phyloP scores from a whole-genome alignment of 2,113 vertebrate species.

The Amblyopsis rosae region DNA sequence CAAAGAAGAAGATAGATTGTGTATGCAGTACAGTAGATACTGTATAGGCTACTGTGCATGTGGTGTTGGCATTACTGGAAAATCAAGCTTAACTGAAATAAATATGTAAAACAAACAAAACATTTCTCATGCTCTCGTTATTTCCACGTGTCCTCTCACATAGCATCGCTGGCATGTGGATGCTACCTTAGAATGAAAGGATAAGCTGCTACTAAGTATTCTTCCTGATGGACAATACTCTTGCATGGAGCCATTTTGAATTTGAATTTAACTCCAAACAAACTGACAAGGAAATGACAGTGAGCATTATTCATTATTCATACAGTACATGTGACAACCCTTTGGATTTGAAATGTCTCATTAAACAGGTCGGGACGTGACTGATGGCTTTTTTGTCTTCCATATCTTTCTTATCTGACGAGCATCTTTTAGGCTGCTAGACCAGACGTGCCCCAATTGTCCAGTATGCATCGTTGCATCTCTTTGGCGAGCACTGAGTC shows the following conservation, averaged over 20 bases:
- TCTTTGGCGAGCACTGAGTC: constrained; percentile 44
- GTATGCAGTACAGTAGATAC: background rate
- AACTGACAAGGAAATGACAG: constrained; percentile 33
- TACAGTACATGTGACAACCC: constrained; percentile 51
- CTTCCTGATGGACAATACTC: background rate
- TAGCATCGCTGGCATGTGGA: constrained; percentile 1
- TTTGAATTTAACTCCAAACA: constrained; percentile 42
- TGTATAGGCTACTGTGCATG: background rate
- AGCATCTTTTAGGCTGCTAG: constrained; percentile 45
- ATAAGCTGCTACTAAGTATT: no score
- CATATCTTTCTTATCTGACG: constrained; percentile 53
- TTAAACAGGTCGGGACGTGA: constrained; percentile 66
- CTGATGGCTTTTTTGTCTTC: constrained; percentile 56
- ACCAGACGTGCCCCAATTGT: constrained; percentile 54
- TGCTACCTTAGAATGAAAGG: background rate
- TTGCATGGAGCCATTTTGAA: constrained; percentile 6
- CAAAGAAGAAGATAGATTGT: constrained; percentile 30
- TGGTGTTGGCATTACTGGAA: constrained; percentile 26
- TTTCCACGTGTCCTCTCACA: constrained; percentile 33
- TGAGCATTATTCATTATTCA: constrained; percentile 55
- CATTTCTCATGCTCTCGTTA: background rate
- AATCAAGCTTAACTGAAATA: constrained; percentile 24
- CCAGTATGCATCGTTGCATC: constrained; percentile 51
- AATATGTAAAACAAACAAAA: constrained; percentile 31
- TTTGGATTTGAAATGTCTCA: constrained; percentile 58